Evolutionary conservation across 2,113 vertebrate genomes (phyloP), one percentile per base, ranked within the genome.

Genomic region (Phoxinus phoxinus): DNA sequence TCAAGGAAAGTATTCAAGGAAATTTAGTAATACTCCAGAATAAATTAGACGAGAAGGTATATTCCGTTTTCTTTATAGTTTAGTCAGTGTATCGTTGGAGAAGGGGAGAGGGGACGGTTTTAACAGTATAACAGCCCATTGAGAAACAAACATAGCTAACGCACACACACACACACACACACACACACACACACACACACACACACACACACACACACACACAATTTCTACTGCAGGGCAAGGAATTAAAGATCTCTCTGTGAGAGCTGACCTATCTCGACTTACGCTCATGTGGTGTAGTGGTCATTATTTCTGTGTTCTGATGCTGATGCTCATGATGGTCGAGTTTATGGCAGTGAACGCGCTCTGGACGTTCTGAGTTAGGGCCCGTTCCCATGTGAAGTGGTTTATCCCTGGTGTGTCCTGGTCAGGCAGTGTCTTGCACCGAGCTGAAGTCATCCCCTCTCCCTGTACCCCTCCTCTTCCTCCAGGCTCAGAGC

Each of bases 31-130:
- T 78, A 90, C 86, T 92, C 88, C 87, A 92, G 93, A 94, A 95
- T 94, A 94, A 94, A 93, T 93, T 91, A 92, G 90, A 90, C 88
- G 86, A 87, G 90, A 89, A 87, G 78, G 90, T 91, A 76, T 89
- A 92, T 89, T 85, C 80, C 85, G 74, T 86, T 89, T 81, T 93
- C 84, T 76, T 89, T 90, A 84, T 88, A 89, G 83, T 89, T 90
- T 92, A 91, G 88, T 94, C 94, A 94, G 94, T 95, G 94, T 93
- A 92, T 94, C 90, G 94, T 93, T 93, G 90, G 93, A 93, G 90
- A 93, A 90, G 93, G 90, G 93, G 91, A 93, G 92, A 93, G 93
- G 92, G 91, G 92, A 92, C 65, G 88, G 89, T 48, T 23, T 35
- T 93, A 93, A 93, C 91, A 93, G 92, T 93, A 93, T 92, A 92